These are phyloP conservation scores for Morone chrysops DNA, from an alignment of 2,113 vertebrate genomes.

Conservation along the genomic window DNA sequence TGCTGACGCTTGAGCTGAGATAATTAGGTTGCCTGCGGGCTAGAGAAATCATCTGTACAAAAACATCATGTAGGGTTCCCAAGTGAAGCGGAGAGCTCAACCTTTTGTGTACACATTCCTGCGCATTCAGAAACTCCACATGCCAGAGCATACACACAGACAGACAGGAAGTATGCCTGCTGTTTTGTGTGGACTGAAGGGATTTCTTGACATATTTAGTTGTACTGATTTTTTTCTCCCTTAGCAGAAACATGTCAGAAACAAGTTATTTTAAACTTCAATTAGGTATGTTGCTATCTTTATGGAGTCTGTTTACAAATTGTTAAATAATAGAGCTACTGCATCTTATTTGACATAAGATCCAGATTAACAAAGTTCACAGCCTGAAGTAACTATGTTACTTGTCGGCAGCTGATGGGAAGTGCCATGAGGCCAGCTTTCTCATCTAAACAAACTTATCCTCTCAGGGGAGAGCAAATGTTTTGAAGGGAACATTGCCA, in stretches of 20 bases:
- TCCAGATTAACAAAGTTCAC: background rate
- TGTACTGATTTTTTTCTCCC: background rate
- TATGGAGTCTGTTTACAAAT: background rate
- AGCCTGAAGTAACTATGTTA: background rate
- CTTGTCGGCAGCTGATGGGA: slow-evolving; percentile 5
- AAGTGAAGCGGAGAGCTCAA: slow-evolving; percentile 78
- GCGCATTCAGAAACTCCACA: slow-evolving; percentile 74
- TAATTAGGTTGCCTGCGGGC: slow-evolving; percentile 79
- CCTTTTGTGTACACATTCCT: slow-evolving; percentile 80
- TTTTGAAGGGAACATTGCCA: background rate
- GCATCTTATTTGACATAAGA: background rate
- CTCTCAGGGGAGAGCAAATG: background rate
- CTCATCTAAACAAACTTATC: background rate
- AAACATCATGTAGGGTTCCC: slow-evolving; percentile 82
- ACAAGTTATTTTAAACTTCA: background rate
- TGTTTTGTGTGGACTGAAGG: slow-evolving; percentile 57
- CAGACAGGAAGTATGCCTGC: slow-evolving; percentile 67
- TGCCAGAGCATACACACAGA: slow-evolving; percentile 57
- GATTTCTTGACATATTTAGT: slow-evolving; percentile 60
- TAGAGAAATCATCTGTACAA: slow-evolving; percentile 80
- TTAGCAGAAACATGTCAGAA: background rate
- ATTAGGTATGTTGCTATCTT: background rate
- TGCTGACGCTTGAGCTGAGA: slow-evolving; percentile 74
- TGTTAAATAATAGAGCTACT: slow-evolving; percentile 6
- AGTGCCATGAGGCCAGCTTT: background rate